Evolutionary conservation across 2,797 vertebrate species (phyloP).

Genomic region (Dendrocincla tyrannina): DNA sequence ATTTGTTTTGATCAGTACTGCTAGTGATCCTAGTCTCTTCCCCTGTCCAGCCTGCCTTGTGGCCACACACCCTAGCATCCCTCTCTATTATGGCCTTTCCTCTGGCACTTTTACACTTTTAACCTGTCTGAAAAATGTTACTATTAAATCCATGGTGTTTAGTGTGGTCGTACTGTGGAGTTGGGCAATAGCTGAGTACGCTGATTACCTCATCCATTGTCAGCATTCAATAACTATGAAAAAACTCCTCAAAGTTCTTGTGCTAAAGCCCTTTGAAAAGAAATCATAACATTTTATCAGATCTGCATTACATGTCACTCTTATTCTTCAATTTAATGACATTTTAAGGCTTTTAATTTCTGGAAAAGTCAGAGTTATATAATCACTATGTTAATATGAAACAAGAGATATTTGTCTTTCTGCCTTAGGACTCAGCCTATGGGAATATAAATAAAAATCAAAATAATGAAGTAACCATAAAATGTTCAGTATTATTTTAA

Average conservation of each 20-base stretch:
- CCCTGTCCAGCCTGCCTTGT: not conserved
- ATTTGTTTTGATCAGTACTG: not conserved
- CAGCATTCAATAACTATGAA: not conserved
- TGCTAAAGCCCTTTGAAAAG: not conserved
- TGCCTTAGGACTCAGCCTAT: not conserved
- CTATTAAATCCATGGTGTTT: not conserved
- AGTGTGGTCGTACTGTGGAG: not conserved
- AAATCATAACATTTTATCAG: not conserved
- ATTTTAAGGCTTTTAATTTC: not conserved
- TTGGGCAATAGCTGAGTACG: not conserved
- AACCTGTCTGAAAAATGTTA: not conserved
- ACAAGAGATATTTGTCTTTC: not conserved
- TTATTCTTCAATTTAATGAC: not conserved
- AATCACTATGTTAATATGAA: not conserved
- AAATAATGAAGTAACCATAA: not conserved
- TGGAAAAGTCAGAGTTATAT: not conserved
- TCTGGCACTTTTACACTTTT: not conserved
- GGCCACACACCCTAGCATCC: not conserved
- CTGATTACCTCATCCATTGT: rapidly evolving
- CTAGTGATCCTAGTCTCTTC: not conserved
- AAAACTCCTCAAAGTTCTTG: not conserved
- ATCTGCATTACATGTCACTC: not conserved
- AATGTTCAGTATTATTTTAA: not conserved
- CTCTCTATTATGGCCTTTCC: not conserved
- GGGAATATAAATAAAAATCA: not conserved